Evolutionary conservation across 2,888 invertebrate genomes (phyloP), one percentile per base, ranked within the genome.

Genomic region (Danaus chrysippus): DNA sequence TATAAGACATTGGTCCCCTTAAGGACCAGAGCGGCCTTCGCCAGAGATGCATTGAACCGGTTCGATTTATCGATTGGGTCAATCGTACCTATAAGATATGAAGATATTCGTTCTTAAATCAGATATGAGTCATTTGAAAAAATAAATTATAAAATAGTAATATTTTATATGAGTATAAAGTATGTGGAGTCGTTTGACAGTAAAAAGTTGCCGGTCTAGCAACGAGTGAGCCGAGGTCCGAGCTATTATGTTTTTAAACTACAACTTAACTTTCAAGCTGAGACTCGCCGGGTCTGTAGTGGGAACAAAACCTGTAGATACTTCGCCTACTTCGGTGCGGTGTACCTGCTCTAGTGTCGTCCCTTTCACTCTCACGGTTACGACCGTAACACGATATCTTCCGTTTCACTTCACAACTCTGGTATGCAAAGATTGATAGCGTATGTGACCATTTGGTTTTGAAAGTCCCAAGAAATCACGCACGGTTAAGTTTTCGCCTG

Each of bases 391-490:
- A 76, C 78, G 71, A 74, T 76, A 79, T 71, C 75, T 75, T 80
- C 86, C 77, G 83, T 90, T 81, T 89, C 90, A 87, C 79, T 83
- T 74, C 78, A 84, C 86, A 81, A 87, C 87, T 84, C 88, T 90
- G 90, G 91, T 91, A 91, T 91, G 91, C 90, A 90, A 91, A 91
- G 91, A 91, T 89, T 90, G 90, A 90, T 90, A 91, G 90, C 86
- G 84, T 90, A 87, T 91, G 89, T 83, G 91, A 88, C 91, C 89
- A 90, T 91, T 91, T 84, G 91, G 84, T 88, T 89, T 87, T 87
- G 86, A 87, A 86, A 86, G 84, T 86, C 84, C 82, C 80, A 79
- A 86, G 91, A 90, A 91, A 91, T 91, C 91, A 90, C 90, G 91
- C 87, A 83, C 90, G 86, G 86, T 84, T 87, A 84, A 87, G 76